Evolutionary conservation across 2,888 invertebrate genomes (phyloP).

Genomic region (Tenodera sinensis): DNA sequence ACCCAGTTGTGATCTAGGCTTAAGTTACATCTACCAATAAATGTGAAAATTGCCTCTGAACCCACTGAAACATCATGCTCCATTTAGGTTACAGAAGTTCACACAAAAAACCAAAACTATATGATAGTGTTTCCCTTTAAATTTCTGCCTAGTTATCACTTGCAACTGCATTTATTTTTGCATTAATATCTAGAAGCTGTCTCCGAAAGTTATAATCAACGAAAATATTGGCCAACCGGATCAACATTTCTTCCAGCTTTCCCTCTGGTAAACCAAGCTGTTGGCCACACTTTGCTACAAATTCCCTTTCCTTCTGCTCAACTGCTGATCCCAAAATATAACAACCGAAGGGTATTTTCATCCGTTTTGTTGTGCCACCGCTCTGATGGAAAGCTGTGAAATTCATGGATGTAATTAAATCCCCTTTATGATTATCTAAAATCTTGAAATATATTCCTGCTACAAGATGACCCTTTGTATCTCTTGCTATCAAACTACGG

Average conservation of each 20-base stretch:
- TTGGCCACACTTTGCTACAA: conserved; percentile 65
- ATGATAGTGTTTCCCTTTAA: not conserved
- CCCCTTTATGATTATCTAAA: conserved; percentile 42
- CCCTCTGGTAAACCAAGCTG: conserved; percentile 68
- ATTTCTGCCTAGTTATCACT: conserved; percentile 58
- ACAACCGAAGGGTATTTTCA: conserved; percentile 70
- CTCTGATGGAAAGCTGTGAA: conserved; percentile 78
- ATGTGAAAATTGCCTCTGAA: too few species aligned
- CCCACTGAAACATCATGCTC: too few species aligned
- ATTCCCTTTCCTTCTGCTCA: conserved; percentile 47
- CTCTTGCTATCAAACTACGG: conserved; percentile 66
- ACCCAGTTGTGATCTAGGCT: too few species aligned
- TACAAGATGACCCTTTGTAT: conserved; percentile 76
- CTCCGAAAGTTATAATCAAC: conserved; percentile 68
- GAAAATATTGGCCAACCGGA: conserved; percentile 63
- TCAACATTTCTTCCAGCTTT: conserved; percentile 60
- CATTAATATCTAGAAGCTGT: conserved; percentile 75
- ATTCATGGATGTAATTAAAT: conserved; percentile 11
- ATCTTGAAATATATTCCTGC: conserved; percentile 86
- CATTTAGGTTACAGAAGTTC: too few species aligned
- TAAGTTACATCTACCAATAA: too few species aligned
- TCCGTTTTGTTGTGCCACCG: conserved; percentile 57
- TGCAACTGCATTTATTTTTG: conserved; percentile 73
- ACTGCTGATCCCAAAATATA: conserved; percentile 46
- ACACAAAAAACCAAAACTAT: too few species aligned